Conservation (phyloP, 2,797 vertebrate species). For the Oophaga sylvatica region DNA sequence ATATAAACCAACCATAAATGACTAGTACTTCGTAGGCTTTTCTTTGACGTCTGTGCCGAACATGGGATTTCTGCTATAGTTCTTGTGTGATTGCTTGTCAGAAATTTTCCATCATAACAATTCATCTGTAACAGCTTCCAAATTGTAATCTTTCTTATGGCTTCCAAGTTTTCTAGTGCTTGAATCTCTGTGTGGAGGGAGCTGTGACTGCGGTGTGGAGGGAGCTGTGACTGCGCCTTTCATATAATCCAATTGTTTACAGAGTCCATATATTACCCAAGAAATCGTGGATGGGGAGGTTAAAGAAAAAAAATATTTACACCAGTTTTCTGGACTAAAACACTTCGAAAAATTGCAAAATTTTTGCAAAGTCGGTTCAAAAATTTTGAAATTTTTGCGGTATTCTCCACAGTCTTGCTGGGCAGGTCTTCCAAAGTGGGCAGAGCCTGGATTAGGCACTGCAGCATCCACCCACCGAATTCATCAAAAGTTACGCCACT, state of each 20-base stretch:
- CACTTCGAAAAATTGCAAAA: too few relatives aligned
- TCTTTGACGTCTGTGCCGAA: background rate
- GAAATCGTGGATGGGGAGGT: background rate
- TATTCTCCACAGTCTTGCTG: too few relatives aligned
- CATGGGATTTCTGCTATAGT: background rate
- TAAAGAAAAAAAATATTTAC: too few relatives aligned
- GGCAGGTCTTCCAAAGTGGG: too few relatives aligned
- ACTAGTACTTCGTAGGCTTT: background rate
- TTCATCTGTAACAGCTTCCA: background rate
- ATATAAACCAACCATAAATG: background rate
- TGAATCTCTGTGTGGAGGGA: background rate
- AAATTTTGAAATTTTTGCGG: too few relatives aligned
- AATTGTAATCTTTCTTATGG: background rate
- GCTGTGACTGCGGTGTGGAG: background rate
- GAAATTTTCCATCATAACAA: constrained; percentile 16
- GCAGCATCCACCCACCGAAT: too few relatives aligned
- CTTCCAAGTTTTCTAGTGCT: background rate
- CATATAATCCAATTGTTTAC: background rate
- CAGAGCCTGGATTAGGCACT: too few relatives aligned
- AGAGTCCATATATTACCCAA: background rate
- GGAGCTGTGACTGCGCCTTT: constrained; percentile 12
- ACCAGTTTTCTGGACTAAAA: too few relatives aligned
- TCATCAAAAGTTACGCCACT: too few relatives aligned
- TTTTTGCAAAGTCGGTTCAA: too few relatives aligned
- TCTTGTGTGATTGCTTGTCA: background rate